Evolutionary conservation across 1,140 invertebrate genomes (phyloP).

Genomic region (Druon quercuslanigerum): DNA sequence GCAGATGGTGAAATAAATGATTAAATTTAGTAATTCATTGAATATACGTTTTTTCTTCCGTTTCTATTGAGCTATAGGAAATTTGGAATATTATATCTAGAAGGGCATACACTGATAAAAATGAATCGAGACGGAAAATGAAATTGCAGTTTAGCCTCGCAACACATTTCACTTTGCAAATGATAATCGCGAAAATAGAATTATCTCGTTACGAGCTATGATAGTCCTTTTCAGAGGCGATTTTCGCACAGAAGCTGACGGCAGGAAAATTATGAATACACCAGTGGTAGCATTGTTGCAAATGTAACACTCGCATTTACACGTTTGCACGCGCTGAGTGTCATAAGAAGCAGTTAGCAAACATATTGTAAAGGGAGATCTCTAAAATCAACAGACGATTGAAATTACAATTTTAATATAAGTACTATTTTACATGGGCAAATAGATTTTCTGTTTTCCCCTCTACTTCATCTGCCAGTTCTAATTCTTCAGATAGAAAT

Average conservation of each 20-base stretch:
- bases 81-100: not conserved
- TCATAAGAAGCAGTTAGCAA: no score
- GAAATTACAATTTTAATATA: no score
- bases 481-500: no score
- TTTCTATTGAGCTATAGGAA: no score
- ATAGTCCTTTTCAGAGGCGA: not conserved
- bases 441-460: no score
- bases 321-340: not conserved
- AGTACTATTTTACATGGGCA: no score
- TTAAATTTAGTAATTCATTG: no score
- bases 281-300: not conserved
- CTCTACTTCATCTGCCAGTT: no score
- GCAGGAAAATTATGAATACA: not conserved
- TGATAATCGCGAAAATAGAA: slow-evolving; percentile 16
- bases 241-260: not conserved
- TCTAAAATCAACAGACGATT: no score
- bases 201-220: not conserved
- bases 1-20: no score
- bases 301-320: not conserved
- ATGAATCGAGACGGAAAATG: not conserved
- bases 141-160: not conserved
- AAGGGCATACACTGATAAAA: not conserved
- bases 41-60: no score
- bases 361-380: no score
- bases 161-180: slow-evolving; percentile 17